phyloP scores from a whole-genome alignment of 2,797 vertebrate genomes.

The Bradypus variegatus region DNA sequence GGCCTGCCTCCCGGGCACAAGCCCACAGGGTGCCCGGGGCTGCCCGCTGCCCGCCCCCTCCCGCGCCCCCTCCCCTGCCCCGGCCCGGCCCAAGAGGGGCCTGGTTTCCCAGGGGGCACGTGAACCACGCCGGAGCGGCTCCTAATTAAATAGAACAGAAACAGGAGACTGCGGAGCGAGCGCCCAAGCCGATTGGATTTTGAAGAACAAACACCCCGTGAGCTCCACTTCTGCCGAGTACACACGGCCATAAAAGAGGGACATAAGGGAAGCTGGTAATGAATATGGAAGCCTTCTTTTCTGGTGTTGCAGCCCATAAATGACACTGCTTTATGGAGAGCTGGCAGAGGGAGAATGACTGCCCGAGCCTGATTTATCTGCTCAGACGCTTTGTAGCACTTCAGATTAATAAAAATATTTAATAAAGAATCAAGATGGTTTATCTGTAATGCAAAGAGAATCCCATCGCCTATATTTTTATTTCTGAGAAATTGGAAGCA shows the following conservation, averaged over 20 bases:
- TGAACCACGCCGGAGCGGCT: rapidly evolving
- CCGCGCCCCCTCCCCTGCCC: background rate
- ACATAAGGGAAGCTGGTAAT: background rate
- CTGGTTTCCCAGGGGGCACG: rapidly evolving
- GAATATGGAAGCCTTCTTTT: constrained; percentile 45
- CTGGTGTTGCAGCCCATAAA: constrained; percentile 15
- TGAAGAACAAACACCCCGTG: background rate
- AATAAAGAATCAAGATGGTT: constrained; percentile 74
- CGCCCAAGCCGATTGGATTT: background rate
- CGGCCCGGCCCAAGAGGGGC: background rate
- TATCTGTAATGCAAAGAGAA: constrained; percentile 72
- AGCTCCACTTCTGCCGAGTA: rapidly evolving
- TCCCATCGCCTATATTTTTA: constrained; percentile 72
- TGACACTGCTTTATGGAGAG: constrained; percentile 60
- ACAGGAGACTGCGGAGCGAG: rapidly evolving
- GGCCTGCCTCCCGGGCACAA: background rate
- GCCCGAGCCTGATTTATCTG: constrained; percentile 61
- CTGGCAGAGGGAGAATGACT: constrained; percentile 51
- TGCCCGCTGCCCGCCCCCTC: no score
- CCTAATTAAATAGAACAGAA: background rate
- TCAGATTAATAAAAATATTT: constrained; percentile 75
- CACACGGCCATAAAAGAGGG: rapidly evolving
- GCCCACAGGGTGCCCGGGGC: no score
- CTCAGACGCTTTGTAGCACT: constrained; percentile 62
- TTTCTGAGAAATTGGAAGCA: constrained; percentile 70